Percentiles rank a stretch among this genome's conserved stretches.
These are phyloP conservation scores for Drosophila aff. DNA, from an alignment of 1,140 invertebrate genomes.

Conservation along the genomic window DNA sequence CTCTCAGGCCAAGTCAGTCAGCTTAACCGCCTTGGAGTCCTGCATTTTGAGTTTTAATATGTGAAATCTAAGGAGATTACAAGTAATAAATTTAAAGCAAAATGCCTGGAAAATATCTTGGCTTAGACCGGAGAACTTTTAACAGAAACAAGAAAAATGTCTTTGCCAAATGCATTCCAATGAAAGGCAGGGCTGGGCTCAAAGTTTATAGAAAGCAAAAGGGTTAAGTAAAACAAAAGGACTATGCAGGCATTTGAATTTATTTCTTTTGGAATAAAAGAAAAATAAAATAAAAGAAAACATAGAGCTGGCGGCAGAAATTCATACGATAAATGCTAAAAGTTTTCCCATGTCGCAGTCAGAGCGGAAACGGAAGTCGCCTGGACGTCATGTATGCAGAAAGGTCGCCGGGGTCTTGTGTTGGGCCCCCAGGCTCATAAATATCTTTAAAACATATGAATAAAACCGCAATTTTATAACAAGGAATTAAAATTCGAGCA, in stretches of 20 bases:
- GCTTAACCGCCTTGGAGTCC: background rate
- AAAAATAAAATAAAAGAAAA: constrained; percentile 21
- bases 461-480: constrained; percentile 31
- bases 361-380: constrained; percentile 69
- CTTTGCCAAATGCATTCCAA: constrained; percentile 25
- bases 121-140: constrained; percentile 2
- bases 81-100: constrained; percentile 35
- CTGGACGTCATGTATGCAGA: constrained; percentile 68
- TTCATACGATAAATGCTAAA: constrained; percentile 68
- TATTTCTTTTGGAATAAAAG: constrained; percentile 45
- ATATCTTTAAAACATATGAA: constrained; percentile 56
- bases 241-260: constrained; percentile 59
- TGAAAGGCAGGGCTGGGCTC: background rate
- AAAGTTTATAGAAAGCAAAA: constrained; percentile 18
- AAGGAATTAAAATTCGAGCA: background rate
- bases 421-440: constrained; percentile 51
- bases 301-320: constrained; percentile 43
- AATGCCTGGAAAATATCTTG: constrained; percentile 8
- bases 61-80: constrained; percentile 15
- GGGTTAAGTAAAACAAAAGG: constrained; percentile 40
- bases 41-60: constrained; percentile 33
- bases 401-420: constrained; percentile 59
- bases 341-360: constrained; percentile 74
- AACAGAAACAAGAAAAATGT: constrained; percentile 24
- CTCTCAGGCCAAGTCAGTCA: constrained; percentile 6